Evolutionary conservation across 1,140 invertebrate species (phyloP).

Genomic region (Papilio polyxenes): DNA sequence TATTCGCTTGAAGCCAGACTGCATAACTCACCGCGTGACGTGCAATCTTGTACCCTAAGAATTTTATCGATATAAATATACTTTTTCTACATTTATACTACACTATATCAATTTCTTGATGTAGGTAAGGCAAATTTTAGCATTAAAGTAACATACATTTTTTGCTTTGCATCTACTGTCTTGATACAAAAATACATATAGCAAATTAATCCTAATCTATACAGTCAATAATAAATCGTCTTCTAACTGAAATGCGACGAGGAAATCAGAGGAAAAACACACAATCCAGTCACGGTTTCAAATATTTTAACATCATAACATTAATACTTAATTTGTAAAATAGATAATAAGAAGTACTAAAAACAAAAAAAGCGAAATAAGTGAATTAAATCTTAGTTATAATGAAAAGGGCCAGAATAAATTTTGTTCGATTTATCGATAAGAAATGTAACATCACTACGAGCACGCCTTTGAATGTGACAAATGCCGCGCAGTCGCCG

Average conservation of each 20-base stretch:
- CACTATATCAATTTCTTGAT: background rate
- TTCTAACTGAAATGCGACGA: too few relatives aligned
- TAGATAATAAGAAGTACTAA: too few relatives aligned
- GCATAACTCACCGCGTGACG: conserved; percentile 55
- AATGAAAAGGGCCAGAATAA: background rate
- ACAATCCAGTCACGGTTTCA: too few relatives aligned
- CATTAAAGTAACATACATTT: background rate
- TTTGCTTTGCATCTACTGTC: background rate
- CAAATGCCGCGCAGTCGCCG: conserved; percentile 66
- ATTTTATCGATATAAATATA: conserved; percentile 47
- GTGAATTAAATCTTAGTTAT: too few relatives aligned
- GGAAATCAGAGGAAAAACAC: too few relatives aligned
- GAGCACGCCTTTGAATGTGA: conserved; percentile 52
- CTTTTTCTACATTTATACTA: background rate
- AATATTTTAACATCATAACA: too few relatives aligned
- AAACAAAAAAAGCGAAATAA: too few relatives aligned
- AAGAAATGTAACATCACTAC: conserved; percentile 47
- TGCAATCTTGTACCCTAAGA: conserved; percentile 23
- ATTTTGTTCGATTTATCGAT: conserved; percentile 31
- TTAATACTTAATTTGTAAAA: too few relatives aligned
- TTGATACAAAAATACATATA: background rate
- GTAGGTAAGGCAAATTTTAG: too few relatives aligned
- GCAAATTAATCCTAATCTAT: background rate
- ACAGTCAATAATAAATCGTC: background rate
- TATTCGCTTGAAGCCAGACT: conserved; percentile 60